These are phyloP conservation scores for Solea senegalensis DNA, from an alignment of 2,113 vertebrate genomes.

Conservation along the genomic window DNA sequence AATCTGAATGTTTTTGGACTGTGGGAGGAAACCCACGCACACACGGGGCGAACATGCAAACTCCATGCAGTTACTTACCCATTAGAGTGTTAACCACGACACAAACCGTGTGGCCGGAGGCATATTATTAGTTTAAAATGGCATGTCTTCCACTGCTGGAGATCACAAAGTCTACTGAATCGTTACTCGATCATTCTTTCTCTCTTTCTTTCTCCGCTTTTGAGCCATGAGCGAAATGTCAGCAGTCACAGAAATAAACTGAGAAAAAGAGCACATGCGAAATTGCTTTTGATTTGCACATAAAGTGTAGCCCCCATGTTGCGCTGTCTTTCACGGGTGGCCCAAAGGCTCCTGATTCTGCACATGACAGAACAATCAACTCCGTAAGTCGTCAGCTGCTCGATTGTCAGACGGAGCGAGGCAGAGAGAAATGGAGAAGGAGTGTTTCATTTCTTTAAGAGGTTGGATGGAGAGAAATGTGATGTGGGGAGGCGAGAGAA, in stretches of 20 bases:
- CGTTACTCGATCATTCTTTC: too few species aligned
- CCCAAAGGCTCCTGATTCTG: neutral
- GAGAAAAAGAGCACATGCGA: neutral
- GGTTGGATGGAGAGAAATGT: neutral
- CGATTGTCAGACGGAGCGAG: neutral
- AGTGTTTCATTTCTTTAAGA: neutral
- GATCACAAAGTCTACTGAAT: neutral
- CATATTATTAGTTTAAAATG: too few species aligned
- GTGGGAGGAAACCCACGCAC: too few species aligned
- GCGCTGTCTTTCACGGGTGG: neutral
- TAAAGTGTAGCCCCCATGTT: neutral
- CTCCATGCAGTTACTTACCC: too few species aligned
- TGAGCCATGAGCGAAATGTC: neutral
- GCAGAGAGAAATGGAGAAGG: neutral
- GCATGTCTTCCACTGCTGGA: too few species aligned
- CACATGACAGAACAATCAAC: neutral
- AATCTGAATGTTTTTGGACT: too few species aligned
- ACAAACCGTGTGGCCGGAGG: too few species aligned
- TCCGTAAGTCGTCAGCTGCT: slow-evolving; percentile 8
- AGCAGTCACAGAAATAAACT: neutral
- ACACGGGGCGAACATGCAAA: too few species aligned
- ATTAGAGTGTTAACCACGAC: too few species aligned
- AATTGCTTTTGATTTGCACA: neutral
- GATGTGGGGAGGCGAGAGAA: neutral
- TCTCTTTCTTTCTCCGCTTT: neutral